These are phyloP conservation scores for Engraulis encrasicolus DNA, from an alignment of 2,113 vertebrate species.

Conservation along the genomic window DNA sequence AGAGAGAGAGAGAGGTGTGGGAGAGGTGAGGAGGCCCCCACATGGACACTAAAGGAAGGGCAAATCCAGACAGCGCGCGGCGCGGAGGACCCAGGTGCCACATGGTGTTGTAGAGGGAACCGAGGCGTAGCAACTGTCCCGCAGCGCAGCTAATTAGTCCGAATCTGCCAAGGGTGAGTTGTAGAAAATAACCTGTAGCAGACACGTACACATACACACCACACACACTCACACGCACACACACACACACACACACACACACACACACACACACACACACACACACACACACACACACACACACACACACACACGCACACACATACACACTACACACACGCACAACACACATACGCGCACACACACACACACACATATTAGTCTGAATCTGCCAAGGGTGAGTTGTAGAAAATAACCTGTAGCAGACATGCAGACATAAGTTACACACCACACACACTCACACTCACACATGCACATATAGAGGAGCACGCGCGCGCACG, in stretches of 20 bases:
- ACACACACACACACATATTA: background rate
- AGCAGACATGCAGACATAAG: background rate
- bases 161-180: conserved; percentile 15
- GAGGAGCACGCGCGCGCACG: too few species aligned
- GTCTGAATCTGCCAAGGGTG: conserved; percentile 16
- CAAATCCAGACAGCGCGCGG: conserved; percentile 43
- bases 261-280: conserved; percentile 8
- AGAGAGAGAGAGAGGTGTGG: conserved; percentile 20
- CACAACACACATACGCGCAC: background rate
- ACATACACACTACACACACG: background rate
- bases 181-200: conserved; percentile 2
- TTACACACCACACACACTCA: conserved; percentile 11
- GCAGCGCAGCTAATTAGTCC: conserved; percentile 30
- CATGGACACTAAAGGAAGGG: conserved; percentile 11
- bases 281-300: too few species aligned
- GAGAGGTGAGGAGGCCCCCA: conserved; percentile 32
- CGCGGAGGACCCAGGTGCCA: conserved; percentile 40
- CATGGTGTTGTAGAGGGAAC: conserved; percentile 53
- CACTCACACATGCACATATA: background rate
- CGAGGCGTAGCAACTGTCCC: conserved; percentile 44
- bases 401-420: conserved; percentile 5
- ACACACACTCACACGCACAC: background rate
- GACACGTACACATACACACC: background rate
- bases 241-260: background rate
- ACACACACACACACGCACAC: background rate